Conservation (phyloP, 2,888 invertebrate species). For the Tenthredo scrophulariae region DNA sequence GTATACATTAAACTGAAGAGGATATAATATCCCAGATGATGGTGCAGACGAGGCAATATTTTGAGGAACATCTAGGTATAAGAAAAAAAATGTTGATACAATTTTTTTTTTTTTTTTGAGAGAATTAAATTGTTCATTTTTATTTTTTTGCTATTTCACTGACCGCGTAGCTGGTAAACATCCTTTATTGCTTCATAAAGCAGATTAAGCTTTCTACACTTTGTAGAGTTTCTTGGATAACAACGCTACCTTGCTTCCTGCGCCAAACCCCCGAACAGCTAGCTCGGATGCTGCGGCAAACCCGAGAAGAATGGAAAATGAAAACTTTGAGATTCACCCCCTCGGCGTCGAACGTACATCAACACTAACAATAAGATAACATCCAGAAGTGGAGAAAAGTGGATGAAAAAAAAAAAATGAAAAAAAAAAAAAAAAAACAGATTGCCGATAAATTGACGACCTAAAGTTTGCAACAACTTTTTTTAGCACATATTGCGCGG, state of each 20-base stretch:
- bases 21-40: not conserved
- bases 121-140: not conserved
- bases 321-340: not conserved
- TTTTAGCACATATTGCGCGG: not conserved
- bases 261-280: not conserved
- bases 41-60: not conserved
- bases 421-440: not conserved
- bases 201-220: slow-evolving; percentile 41
- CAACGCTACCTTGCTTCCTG: slow-evolving; percentile 3
- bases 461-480: not conserved
- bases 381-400: not conserved
- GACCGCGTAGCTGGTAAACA: slow-evolving; percentile 11
- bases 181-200: slow-evolving; percentile 33
- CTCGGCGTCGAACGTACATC: not conserved
- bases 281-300: slow-evolving; percentile 17
- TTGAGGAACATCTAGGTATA: not conserved
- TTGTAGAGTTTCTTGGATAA: slow-evolving; percentile 43
- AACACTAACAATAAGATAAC: not conserved
- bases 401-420: not conserved
- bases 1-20: not conserved
- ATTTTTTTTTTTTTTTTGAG: not conserved
- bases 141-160: not conserved
- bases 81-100: not conserved
- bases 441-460: not conserved
- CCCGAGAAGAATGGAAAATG: not conserved